Conservation (phyloP, 2,113 vertebrate species). For the Abramis brama region DNA sequence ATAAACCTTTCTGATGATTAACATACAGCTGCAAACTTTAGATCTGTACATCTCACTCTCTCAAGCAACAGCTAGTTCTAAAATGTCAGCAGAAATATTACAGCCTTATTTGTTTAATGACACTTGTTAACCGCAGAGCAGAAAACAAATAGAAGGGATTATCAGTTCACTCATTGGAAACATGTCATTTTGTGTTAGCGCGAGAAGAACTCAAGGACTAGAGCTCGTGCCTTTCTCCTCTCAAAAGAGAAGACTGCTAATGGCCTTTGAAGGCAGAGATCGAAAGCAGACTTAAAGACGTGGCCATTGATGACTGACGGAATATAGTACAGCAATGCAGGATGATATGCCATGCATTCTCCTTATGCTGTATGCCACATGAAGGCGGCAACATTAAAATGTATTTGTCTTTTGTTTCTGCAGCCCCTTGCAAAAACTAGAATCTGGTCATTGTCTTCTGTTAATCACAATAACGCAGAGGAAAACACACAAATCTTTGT, state of each 20-base stretch:
- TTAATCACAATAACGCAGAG: not conserved
- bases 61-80: not conserved
- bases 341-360: slow-evolving; percentile 39
- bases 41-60: slow-evolving; percentile 2
- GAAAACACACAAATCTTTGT: slow-evolving; percentile 12
- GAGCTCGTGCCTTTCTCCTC: slow-evolving; percentile 69
- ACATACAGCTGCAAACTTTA: not conserved
- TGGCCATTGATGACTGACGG: slow-evolving; percentile 63
- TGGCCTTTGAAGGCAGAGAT: slow-evolving; percentile 76
- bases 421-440: not conserved
- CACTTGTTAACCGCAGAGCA: slow-evolving; percentile 78
- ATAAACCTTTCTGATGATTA: not conserved
- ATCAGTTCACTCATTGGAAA: slow-evolving; percentile 80
- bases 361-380: slow-evolving; percentile 19
- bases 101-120: slow-evolving; percentile 79
- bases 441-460: not conserved
- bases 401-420: slow-evolving; percentile 15
- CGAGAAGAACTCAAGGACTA: slow-evolving; percentile 71
- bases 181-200: slow-evolving; percentile 78
- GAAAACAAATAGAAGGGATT: slow-evolving; percentile 81
- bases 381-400: slow-evolving; percentile 29
- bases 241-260: slow-evolving; percentile 73
- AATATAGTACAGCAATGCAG: slow-evolving; percentile 67
- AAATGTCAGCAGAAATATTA: slow-evolving; percentile 71
- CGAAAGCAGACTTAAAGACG: slow-evolving; percentile 75